Evolutionary conservation across 1,140 invertebrate genomes (phyloP).

Genomic region (Hermatobates lingyangjiaoensis): DNA sequence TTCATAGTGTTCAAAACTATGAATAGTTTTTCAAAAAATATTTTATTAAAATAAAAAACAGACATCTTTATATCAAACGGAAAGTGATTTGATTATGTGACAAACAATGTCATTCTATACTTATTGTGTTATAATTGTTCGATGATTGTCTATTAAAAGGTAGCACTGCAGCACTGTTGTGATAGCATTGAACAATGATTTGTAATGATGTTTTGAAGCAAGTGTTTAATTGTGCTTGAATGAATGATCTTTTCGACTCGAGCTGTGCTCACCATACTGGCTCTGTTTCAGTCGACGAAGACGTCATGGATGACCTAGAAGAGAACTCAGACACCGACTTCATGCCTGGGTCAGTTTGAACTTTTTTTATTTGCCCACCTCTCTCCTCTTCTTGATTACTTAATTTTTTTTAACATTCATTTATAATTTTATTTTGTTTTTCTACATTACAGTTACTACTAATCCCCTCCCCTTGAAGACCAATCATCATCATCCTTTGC

Average conservation of each 20-base stretch:
- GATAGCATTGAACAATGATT: neutral
- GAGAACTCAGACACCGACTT: conserved; percentile 18
- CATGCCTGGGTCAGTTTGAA: conserved; percentile 14
- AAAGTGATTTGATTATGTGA: too few species aligned
- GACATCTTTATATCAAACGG: too few species aligned
- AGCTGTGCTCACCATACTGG: neutral
- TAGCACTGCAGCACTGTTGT: neutral
- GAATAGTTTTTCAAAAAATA: too few species aligned
- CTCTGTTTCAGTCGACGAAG: conserved; percentile 16
- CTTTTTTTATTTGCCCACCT: neutral
- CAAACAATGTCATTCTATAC: neutral
- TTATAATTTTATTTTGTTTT: conserved; percentile 1
- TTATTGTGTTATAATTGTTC: neutral
- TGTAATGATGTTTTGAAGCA: neutral
- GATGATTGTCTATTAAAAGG: neutral
- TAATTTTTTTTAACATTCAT: neutral
- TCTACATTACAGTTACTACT: conserved; percentile 5
- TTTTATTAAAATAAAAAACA: too few species aligned
- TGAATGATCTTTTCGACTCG: conserved; percentile 1
- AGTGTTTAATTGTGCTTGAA: neutral
- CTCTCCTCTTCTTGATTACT: neutral
- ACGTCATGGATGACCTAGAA: conserved; percentile 14
- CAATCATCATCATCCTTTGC: neutral
- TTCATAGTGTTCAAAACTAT: too few species aligned
- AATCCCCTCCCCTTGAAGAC: conserved; percentile 7